Evolutionary conservation across 2,888 invertebrate genomes (phyloP), one percentile per base, ranked within the genome.

Genomic region (Tetranychus piercei): DNA sequence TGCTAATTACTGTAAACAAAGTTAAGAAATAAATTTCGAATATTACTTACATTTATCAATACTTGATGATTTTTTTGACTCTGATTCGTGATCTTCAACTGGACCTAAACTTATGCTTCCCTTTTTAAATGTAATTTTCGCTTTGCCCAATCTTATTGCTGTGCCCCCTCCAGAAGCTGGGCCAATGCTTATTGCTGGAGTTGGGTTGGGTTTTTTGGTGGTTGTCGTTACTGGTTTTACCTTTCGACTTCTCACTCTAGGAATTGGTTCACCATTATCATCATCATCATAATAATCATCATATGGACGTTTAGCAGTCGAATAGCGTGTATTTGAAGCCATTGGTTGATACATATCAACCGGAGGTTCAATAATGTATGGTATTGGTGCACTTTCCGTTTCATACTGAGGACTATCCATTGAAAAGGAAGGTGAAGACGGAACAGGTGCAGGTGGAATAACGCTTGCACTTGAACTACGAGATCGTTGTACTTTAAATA

Each of bases 71-170:
- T 6, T 69, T 23, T 20, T 23, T 23, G 34, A 20, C 8, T 69
- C 69, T 4, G 69, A 11, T 23, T 23, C 22, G 20, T 20, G 69
- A 69, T 69, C 69, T 22, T 69, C 69, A 20, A 23, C 69, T 69
- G 69, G 69, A 69, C 69, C 69, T 23, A 69, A 23, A 69, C 69
- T 69, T 69, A 69, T 69, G 1, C 69, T 69, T 11, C 69, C 69
- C 34, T 69, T 69, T 69, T 69, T 69, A 22, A 69, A 69, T 0
- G 69, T 69, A 11, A 69, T 69, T 22, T 69, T 20, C 11, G 69
- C 69, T 69, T 69, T 69, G 9, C 69, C 69, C 20, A 69, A 69
- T n/a, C 69, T 18, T 7, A 69, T 69, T 9, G 69, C 20, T 23
- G 69, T 69, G 22, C 69, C 69, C 4, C 69, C 69, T 1, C 34